Percentiles rank a stretch among this genome's conserved stretches.
These are phyloP conservation scores for Tanypteryx hageni DNA, from an alignment of 2,888 invertebrate genomes.

Conservation along the genomic window DNA sequence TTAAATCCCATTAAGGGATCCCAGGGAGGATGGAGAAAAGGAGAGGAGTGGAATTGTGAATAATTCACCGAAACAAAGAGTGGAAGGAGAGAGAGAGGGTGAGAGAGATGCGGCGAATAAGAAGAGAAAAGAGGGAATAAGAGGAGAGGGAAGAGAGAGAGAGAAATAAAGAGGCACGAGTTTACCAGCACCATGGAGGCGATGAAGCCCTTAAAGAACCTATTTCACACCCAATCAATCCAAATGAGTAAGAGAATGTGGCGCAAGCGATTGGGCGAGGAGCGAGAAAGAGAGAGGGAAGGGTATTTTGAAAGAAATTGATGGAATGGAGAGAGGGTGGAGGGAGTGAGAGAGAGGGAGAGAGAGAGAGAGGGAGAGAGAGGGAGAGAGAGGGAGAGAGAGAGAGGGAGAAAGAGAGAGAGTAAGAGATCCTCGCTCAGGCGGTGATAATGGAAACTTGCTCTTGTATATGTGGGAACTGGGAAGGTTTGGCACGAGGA, in stretches of 20 bases:
- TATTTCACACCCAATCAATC: constrained; percentile 20
- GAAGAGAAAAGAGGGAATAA: no score
- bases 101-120: no score
- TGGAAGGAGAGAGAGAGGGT: not conserved
- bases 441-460: no score
- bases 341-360: not conserved
- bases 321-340: not conserved
- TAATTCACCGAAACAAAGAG: not conserved
- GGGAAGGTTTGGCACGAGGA: no score
- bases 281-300: not conserved
- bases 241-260: not conserved
- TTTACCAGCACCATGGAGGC: no score
- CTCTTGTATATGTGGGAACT: no score
- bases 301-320: not conserved
- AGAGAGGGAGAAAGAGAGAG: not conserved
- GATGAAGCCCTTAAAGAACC: not conserved
- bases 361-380: not conserved
- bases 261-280: not conserved
- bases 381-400: not conserved
- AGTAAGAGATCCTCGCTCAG: no score
- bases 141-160: no score
- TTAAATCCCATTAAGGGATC: constrained; percentile 14
- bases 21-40: not conserved
- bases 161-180: no score
- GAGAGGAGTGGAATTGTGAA: not conserved